Conservation (phyloP, 2,888 invertebrate genomes). For the Agrochola lychnidis region DNA sequence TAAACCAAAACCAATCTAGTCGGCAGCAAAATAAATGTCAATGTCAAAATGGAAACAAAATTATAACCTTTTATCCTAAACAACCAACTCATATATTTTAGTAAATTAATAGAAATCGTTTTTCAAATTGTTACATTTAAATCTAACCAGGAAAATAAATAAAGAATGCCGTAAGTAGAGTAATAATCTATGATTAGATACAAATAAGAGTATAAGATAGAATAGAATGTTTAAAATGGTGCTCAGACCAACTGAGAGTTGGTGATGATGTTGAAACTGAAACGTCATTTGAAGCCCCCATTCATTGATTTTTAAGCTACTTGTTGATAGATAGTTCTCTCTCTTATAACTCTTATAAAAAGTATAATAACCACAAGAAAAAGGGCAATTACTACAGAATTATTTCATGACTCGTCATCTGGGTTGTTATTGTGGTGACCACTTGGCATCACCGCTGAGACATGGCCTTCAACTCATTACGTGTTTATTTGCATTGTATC, state of each 20-base stretch:
- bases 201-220: neutral
- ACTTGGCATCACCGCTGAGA: constrained; percentile 38
- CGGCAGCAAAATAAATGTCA: constrained; percentile 22
- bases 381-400: neutral
- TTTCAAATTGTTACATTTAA: constrained; percentile 11
- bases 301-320: too few species aligned
- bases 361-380: neutral
- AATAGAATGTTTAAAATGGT: neutral
- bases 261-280: neutral
- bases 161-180: constrained; percentile 65
- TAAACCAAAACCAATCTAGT: constrained; percentile 24
- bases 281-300: neutral
- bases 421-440: constrained; percentile 8
- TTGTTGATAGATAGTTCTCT: neutral
- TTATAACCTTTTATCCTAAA: neutral
- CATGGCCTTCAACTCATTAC: constrained; percentile 55
- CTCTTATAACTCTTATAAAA: neutral
- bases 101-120: constrained; percentile 7
- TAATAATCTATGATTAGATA: neutral
- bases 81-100: constrained; percentile 5
- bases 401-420: constrained; percentile 12
- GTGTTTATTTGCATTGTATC: constrained; percentile 42
- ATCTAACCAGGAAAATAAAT: constrained; percentile 2
- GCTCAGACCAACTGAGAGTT: too few species aligned
- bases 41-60: constrained; percentile 49